A percentile compares a stretch with the other conserved stretches of the same genome.
These are phyloP conservation scores for Bradypodion ventrale DNA, from an alignment of 2,797 vertebrate species.

Conservation along the genomic window DNA sequence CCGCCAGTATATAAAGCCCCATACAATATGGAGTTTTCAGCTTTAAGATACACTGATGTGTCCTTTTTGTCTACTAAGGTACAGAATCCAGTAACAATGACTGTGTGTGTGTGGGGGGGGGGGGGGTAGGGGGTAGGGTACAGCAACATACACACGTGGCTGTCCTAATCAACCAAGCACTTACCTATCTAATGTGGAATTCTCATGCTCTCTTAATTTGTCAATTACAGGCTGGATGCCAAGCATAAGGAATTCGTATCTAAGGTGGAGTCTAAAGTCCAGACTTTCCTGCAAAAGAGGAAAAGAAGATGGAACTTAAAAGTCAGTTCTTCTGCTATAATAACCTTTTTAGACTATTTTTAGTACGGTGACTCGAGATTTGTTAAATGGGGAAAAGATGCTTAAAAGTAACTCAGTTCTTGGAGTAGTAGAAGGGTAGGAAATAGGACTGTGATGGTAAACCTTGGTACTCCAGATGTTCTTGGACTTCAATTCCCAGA, in stretches of 20 bases:
- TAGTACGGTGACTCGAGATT: not conserved
- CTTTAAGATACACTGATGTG: not conserved
- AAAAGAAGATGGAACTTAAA: conserved; percentile 28
- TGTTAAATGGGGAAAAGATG: not conserved
- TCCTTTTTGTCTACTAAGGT: not conserved
- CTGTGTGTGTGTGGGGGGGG: no score
- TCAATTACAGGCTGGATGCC: conserved; percentile 98
- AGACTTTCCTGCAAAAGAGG: conserved; percentile 84
- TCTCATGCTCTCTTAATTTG: conserved; percentile 95
- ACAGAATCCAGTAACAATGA: not conserved
- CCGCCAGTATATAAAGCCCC: not conserved
- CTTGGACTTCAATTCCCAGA: no score
- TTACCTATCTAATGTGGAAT: conserved; percentile 95
- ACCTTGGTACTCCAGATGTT: no score
- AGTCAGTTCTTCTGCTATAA: not conserved
- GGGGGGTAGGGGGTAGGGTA: not conserved
- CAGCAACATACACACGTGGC: not conserved
- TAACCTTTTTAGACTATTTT: fast-evolving
- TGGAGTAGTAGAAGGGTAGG: no score
- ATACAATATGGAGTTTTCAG: not conserved
- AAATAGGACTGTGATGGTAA: no score
- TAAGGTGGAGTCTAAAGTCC: conserved; percentile 96
- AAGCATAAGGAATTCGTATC: conserved; percentile 98
- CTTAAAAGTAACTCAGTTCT: not conserved
- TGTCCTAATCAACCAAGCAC: conserved; percentile 24